These are phyloP conservation scores for Busseola fusca DNA, from an alignment of 2,888 invertebrate genomes.

Conservation along the genomic window DNA sequence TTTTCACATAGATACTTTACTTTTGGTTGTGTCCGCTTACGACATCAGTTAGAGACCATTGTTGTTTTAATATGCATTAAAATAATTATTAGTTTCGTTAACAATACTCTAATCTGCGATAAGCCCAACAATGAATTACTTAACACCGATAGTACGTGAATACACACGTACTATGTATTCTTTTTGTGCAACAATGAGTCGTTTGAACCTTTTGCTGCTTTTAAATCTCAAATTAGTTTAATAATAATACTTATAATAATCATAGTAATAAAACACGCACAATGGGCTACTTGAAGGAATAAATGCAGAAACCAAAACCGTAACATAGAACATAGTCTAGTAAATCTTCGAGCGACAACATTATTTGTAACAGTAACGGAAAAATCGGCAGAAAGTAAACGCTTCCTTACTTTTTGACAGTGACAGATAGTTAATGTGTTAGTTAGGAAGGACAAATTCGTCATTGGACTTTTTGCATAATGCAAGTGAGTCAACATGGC, in stretches of 20 bases:
- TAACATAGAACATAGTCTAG: too few relatives aligned
- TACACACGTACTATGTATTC: slow-evolving; percentile 46
- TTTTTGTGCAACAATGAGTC: slow-evolving; percentile 48
- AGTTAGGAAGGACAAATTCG: slow-evolving; percentile 47
- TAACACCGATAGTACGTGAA: slow-evolving; percentile 63
- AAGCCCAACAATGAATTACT: slow-evolving; percentile 67
- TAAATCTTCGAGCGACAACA: slow-evolving; percentile 23
- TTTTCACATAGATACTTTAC: slow-evolving; percentile 29
- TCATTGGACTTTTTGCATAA: slow-evolving; percentile 49
- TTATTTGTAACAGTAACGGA: slow-evolving; percentile 19
- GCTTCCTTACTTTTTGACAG: slow-evolving; percentile 38
- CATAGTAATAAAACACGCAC: too few relatives aligned
- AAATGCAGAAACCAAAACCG: too few relatives aligned
- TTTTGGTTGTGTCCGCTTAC: slow-evolving; percentile 34
- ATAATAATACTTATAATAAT: neutral
- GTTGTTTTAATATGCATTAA: slow-evolving; percentile 64
- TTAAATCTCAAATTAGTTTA: slow-evolving; percentile 28
- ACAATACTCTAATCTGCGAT: slow-evolving; percentile 70
- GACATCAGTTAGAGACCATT: slow-evolving; percentile 61
- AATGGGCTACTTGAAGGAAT: too few relatives aligned
- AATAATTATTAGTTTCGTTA: slow-evolving; percentile 74
- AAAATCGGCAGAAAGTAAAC: slow-evolving; percentile 24
- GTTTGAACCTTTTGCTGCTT: slow-evolving; percentile 28
- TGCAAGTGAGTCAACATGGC: slow-evolving; percentile 60
- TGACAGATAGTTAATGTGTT: slow-evolving; percentile 41